Evolutionary conservation across 2,113 vertebrate species (phyloP).

Genomic region (Hystrix cristata): DNA sequence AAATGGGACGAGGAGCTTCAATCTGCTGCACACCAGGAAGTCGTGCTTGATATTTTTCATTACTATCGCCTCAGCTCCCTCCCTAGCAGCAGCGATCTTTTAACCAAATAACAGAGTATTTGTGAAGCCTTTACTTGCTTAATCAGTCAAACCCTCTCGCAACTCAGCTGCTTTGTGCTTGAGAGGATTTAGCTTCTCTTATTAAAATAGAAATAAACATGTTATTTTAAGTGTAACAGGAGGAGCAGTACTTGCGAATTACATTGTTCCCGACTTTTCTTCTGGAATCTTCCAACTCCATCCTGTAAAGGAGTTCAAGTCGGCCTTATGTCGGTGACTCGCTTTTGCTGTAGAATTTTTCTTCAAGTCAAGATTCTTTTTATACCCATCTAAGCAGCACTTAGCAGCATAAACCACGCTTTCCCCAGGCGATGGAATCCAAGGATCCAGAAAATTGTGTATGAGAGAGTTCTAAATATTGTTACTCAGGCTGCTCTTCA

Average conservation of each 20-base stretch:
- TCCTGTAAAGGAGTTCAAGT: not conserved
- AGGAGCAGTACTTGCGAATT: no score
- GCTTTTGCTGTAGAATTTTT: not conserved
- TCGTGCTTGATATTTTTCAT: fast-evolving
- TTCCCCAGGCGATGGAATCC: not conserved
- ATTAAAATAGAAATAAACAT: slow-evolving; percentile 33
- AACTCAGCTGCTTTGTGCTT: slow-evolving; percentile 9
- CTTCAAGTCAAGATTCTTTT: not conserved
- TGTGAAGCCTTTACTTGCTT: not conserved
- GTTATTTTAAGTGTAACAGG: not conserved
- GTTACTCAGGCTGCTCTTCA: not conserved
- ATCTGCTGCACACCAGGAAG: fast-evolving
- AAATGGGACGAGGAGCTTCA: fast-evolving
- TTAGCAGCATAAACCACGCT: not conserved
- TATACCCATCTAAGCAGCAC: not conserved
- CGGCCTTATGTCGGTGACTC: not conserved
- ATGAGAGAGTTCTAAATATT: not conserved
- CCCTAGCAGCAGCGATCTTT: fast-evolving
- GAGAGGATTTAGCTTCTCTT: slow-evolving; percentile 11
- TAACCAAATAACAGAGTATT: not conserved
- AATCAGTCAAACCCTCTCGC: not conserved
- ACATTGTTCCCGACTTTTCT: fast-evolving
- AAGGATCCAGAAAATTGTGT: not conserved
- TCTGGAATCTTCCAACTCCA: not conserved
- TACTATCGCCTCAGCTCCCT: fast-evolving